These are phyloP conservation scores for Cryptocephalus moraei DNA, from an alignment of 2,888 invertebrate species.

Conservation along the genomic window DNA sequence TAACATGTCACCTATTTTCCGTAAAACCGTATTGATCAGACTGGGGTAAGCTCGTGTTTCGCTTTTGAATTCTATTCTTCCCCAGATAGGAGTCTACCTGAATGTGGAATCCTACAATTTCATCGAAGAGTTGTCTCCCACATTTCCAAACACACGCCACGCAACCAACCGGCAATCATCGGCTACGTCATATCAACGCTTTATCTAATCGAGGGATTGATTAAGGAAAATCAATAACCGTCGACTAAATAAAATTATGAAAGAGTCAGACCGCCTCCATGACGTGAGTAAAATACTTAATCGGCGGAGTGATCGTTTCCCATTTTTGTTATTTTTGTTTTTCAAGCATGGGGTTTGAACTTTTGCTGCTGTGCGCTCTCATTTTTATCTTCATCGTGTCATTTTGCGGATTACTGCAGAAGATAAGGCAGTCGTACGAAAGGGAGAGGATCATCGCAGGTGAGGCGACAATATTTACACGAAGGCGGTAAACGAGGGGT, in stretches of 20 bases:
- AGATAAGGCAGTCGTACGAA: constrained; percentile 27
- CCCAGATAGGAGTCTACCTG: not conserved
- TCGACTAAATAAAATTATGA: not conserved
- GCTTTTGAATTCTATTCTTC: not conserved
- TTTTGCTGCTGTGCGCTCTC: constrained; percentile 24
- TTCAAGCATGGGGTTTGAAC: constrained; percentile 27
- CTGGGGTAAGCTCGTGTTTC: too few species aligned
- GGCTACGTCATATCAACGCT: not conserved
- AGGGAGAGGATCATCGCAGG: constrained; percentile 21
- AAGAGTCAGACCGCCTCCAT: not conserved
- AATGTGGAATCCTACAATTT: not conserved
- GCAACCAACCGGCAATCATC: not conserved
- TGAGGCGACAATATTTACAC: constrained; percentile 8
- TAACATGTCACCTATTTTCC: too few species aligned
- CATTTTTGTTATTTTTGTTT: not conserved
- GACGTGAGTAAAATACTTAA: not conserved
- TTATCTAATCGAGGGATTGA: not conserved
- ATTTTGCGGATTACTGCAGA: constrained; percentile 29
- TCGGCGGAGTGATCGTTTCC: not conserved
- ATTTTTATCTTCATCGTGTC: constrained; percentile 28
- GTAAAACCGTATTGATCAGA: too few species aligned
- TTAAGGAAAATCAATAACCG: not conserved
- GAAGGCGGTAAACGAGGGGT: not conserved
- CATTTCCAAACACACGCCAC: not conserved
- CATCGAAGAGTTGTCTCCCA: not conserved